Evolutionary conservation across 2,797 vertebrate species (phyloP), one percentile per base, ranked within the genome.

Genomic region (Anguilla marmorata): DNA sequence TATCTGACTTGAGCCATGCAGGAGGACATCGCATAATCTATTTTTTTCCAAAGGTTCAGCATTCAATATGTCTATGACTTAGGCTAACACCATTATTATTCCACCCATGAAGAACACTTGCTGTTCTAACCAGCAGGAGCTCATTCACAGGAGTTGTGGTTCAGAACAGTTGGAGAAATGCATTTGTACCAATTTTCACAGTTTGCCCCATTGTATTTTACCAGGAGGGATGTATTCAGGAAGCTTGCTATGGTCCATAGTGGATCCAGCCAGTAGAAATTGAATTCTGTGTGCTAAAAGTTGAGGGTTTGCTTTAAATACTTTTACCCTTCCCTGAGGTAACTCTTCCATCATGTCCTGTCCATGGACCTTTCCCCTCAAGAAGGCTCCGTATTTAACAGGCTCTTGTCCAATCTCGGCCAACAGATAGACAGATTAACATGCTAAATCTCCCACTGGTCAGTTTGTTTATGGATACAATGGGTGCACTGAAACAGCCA

Each of bases 381-480:
- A 24, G 85, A 87, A 88, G 66, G 41, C 91, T 87, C 76, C 83
- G 79, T 90, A 89, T 66, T 85, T 63, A 86, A 52, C 45, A 56
- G 86, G 6, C 8, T 76, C 84, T 19, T 14, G 79, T 86, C 30
- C 86, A 82, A 87, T 88, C 60, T 63, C 76, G 74, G 86, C 2
- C 88, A 86, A 88, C 85, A 89, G 85, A 90, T 84, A 84, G 24
- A 83, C 33, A 89, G 63, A 89, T 91, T 87, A 52, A 87, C 45
- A 30, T 86, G 66, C 82, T 54, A 58, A 87, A 89, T 30, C 83
- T 80, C 87, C 76, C 79, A 9, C 80, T 84, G 58, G 56, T 87
- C 89, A 86, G 48, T 83, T 74, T 89, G 33, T 60, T 33, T 86
- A 84, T 87, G 83, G 86, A 88, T 48, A 92, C 89, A 88, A 90